phyloP scores from a whole-genome alignment of 2,888 invertebrate species.

The Ennomos erosarius region DNA sequence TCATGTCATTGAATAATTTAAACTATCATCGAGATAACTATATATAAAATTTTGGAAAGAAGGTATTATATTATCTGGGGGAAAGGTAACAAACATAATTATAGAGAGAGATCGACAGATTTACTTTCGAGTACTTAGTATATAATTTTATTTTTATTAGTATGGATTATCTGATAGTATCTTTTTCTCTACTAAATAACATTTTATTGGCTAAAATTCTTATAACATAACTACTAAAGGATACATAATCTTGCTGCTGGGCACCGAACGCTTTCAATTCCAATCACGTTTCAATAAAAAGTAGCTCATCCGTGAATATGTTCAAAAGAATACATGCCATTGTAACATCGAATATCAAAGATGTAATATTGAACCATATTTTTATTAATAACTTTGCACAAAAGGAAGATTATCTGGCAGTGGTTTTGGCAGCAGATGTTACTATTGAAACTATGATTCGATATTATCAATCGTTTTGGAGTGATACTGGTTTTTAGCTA shows the following conservation, averaged over 20 bases:
- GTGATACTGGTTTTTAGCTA: slow-evolving; percentile 17
- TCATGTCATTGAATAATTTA: no score
- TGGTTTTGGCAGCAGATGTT: slow-evolving; percentile 76
- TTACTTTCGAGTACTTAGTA: no score
- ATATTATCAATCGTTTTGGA: slow-evolving; percentile 17
- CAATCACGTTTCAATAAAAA: slow-evolving; percentile 65
- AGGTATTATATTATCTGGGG: no score
- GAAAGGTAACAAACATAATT: no score
- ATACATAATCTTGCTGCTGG: slow-evolving; percentile 20
- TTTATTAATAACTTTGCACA: slow-evolving; percentile 82
- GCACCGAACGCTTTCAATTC: slow-evolving; percentile 48
- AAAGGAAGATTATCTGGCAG: slow-evolving; percentile 80
- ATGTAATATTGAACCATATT: slow-evolving; percentile 79
- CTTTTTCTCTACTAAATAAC: no score
- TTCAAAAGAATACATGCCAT: slow-evolving; percentile 71
- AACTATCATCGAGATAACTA: no score
- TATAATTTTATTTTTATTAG: no score
- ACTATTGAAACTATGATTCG: slow-evolving; percentile 44
- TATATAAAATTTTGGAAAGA: no score
- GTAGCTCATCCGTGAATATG: slow-evolving; percentile 74
- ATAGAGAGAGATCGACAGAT: no score
- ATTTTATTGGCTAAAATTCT: slow-evolving; percentile 2
- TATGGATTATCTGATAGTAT: no score
- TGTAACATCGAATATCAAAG: slow-evolving; percentile 75
- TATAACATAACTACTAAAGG: neutral